Conservation (phyloP, 2,888 invertebrate genomes). For the Tillus elongatus region DNA sequence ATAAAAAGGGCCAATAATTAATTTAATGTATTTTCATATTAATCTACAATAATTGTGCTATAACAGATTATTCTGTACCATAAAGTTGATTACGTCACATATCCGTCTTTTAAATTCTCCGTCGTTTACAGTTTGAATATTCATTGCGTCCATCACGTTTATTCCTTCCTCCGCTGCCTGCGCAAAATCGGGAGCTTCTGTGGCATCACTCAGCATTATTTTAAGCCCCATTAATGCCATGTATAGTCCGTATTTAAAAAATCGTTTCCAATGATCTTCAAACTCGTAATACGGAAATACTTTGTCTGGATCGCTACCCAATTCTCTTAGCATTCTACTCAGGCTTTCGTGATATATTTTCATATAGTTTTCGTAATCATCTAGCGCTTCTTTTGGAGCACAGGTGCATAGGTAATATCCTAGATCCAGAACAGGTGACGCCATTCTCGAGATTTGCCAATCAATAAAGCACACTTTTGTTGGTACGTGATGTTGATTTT, state of each 20-base stretch:
- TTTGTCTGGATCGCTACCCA: conserved; percentile 23
- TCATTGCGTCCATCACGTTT: conserved; percentile 11
- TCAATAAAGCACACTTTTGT: conserved; percentile 25
- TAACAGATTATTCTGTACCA: conserved; percentile 12
- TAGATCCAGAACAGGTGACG: conserved; percentile 24
- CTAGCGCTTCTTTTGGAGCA: conserved; percentile 19
- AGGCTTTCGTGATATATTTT: conserved; percentile 25
- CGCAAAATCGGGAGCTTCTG: conserved; percentile 18
- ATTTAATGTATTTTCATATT: no score
- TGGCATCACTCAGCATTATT: conserved; percentile 13
- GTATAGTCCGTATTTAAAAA: conserved; percentile 14
- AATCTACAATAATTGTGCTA: conserved; percentile 8
- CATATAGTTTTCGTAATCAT: conserved; percentile 22
- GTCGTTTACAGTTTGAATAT: conserved; percentile 10
- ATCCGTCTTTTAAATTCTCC: conserved; percentile 15
- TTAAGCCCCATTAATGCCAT: conserved; percentile 13
- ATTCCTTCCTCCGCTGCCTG: conserved; percentile 6
- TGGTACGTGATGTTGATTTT: conserved; percentile 17
- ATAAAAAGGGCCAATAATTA: no score
- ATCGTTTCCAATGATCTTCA: conserved; percentile 13
- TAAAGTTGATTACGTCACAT: conserved; percentile 11
- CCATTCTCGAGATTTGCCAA: conserved; percentile 25
- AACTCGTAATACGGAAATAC: conserved; percentile 20
- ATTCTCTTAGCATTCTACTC: conserved; percentile 18
- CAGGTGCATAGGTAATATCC: conserved; percentile 25